phyloP scores from a whole-genome alignment of 2,113 vertebrate species.

The Laticauda colubrina region DNA sequence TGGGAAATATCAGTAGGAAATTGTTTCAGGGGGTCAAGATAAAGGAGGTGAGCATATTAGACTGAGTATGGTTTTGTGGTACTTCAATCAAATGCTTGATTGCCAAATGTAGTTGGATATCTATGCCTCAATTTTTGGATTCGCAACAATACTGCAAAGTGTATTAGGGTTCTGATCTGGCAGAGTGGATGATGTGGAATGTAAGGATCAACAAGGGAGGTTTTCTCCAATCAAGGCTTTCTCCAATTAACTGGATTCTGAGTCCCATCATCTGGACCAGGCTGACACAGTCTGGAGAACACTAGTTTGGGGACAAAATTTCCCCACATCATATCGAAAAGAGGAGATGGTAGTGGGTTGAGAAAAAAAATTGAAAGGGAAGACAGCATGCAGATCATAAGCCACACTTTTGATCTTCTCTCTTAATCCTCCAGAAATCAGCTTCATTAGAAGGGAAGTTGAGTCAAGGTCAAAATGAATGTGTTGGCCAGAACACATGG shows the following conservation, averaged over 20 bases:
- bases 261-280: neutral
- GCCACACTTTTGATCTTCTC: neutral
- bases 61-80: neutral
- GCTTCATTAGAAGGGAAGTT: neutral
- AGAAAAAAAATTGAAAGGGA: neutral
- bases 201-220: neutral
- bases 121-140: neutral
- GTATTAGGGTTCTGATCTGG: neutral
- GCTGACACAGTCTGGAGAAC: neutral
- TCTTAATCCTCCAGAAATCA: neutral
- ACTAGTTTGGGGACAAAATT: neutral
- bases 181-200: neutral
- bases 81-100: too few species aligned
- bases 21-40: neutral
- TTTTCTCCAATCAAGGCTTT: neutral
- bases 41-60: neutral
- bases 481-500: neutral
- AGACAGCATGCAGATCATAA: neutral
- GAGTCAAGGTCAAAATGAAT: neutral
- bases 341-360: neutral
- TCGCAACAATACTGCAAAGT: neutral
- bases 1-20: neutral
- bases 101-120: too few species aligned
- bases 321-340: neutral
- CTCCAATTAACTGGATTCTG: neutral